Percentiles rank a stretch among this genome's conserved stretches.
Evolutionary conservation across 2,797 vertebrate genomes (phyloP).

Genomic region (Peromyscus attwateri): DNA sequence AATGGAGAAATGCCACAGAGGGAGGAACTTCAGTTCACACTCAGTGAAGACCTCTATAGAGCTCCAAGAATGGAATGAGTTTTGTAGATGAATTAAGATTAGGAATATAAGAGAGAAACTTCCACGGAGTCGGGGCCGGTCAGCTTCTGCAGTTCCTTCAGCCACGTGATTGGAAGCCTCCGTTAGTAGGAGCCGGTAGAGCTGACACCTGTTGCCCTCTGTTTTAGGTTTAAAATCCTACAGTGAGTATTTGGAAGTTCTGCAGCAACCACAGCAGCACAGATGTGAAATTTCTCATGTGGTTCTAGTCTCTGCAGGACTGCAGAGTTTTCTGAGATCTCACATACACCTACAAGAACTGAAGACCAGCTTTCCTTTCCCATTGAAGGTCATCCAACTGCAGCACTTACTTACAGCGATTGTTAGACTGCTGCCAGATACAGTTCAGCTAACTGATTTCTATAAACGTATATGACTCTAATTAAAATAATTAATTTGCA

Average conservation of each 20-base stretch:
- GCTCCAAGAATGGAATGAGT: not conserved
- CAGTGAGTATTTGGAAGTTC: not conserved
- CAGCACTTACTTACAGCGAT: conserved; percentile 12
- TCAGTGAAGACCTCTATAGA: not conserved
- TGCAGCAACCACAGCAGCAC: not conserved
- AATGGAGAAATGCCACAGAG: not conserved
- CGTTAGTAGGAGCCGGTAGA: not conserved
- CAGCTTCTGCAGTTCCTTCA: not conserved
- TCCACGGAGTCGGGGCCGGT: not conserved
- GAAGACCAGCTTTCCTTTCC: not conserved
- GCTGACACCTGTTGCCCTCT: not conserved
- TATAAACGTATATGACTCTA: conserved; percentile 66
- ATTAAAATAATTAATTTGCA: conserved; percentile 77
- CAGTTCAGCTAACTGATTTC: conserved; percentile 72
- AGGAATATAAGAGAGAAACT: not conserved
- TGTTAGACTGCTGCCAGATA: conserved; percentile 65
- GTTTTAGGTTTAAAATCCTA: conserved; percentile 57
- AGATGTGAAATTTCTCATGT: not conserved
- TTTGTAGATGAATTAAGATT: conserved; percentile 35
- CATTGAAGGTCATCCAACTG: conserved; percentile 28
- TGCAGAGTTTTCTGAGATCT: not conserved
- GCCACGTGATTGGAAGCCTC: not conserved
- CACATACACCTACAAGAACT: not conserved
- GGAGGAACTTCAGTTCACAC: not conserved
- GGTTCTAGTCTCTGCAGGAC: conserved; percentile 1